Evolutionary conservation across 1,140 invertebrate genomes (phyloP).

Genomic region (Geopemphigus sp.): DNA sequence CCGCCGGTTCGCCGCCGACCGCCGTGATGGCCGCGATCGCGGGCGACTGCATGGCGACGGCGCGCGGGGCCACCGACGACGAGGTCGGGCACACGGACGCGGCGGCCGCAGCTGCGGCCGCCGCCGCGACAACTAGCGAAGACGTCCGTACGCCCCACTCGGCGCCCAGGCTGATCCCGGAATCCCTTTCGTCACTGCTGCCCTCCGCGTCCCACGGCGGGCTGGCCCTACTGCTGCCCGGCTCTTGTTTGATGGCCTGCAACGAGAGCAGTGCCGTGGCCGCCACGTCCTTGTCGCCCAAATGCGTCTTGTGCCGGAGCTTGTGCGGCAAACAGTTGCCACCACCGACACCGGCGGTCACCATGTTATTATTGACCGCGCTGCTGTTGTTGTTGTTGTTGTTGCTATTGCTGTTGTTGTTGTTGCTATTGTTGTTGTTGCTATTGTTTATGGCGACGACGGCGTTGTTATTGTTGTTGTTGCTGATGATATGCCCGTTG

Average conservation of each 20-base stretch:
- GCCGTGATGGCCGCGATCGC: conserved; percentile 81
- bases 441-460: conserved; percentile 51
- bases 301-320: conserved; percentile 85
- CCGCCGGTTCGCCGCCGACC: conserved; percentile 75
- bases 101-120: conserved; percentile 57
- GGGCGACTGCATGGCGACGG: conserved; percentile 82
- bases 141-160: conserved; percentile 60
- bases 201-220: conserved; percentile 81
- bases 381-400: conserved; percentile 51
- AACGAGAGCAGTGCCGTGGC: conserved; percentile 70
- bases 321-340: conserved; percentile 81
- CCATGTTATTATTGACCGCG: conserved; percentile 34
- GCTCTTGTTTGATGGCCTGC: conserved; percentile 81
- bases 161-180: conserved; percentile 78
- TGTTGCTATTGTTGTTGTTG: conserved; percentile 54
- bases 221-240: conserved; percentile 64
- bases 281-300: conserved; percentile 82
- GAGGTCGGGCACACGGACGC: conserved; percentile 58
- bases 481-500: conserved; percentile 51
- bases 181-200: conserved; percentile 82
- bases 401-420: conserved; percentile 53
- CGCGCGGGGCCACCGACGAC: conserved; percentile 64
- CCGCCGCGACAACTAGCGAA: conserved; percentile 55
- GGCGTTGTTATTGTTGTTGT: conserved; percentile 43
- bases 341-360: conserved; percentile 59